Percentiles rank a stretch among this genome's conserved stretches.
Conservation (phyloP, 2,113 vertebrate species). For the Nothocercus nigrocapillus region DNA sequence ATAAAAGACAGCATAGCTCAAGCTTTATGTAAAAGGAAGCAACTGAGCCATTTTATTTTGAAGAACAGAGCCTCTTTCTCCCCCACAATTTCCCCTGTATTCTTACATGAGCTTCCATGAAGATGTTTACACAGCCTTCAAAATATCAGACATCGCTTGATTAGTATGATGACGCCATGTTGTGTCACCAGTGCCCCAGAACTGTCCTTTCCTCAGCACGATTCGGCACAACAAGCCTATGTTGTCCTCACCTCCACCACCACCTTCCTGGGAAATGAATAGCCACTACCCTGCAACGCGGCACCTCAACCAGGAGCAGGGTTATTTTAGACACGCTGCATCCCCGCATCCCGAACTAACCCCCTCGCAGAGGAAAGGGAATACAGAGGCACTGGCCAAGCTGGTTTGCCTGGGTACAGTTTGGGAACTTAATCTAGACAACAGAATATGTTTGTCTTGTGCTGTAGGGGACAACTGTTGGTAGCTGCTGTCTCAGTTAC, state of each 20-base stretch:
- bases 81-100: not conserved
- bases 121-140: constrained; percentile 53
- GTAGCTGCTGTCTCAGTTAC: not conserved
- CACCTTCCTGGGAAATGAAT: not conserved
- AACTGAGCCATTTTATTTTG: not conserved
- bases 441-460: not conserved
- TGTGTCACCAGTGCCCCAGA: constrained; percentile 38
- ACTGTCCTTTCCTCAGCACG: constrained; percentile 17
- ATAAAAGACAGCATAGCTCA: not conserved
- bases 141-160: constrained; percentile 48
- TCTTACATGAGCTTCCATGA: not conserved
- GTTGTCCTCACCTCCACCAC: not conserved
- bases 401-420: not conserved
- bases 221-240: not conserved
- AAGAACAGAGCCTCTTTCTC: constrained; percentile 36
- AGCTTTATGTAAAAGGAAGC: not conserved
- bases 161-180: constrained; percentile 34
- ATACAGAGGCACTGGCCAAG: not conserved
- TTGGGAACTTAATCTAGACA: not conserved
- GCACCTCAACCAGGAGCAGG: not conserved
- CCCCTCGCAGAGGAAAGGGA: not conserved
- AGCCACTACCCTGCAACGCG: not conserved
- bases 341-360: not conserved
- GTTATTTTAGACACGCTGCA: not conserved
- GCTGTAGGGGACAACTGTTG: not conserved